Evolutionary conservation across 2,888 invertebrate species (phyloP), one percentile per base, ranked within the genome.

Genomic region (Sesia apiformis): DNA sequence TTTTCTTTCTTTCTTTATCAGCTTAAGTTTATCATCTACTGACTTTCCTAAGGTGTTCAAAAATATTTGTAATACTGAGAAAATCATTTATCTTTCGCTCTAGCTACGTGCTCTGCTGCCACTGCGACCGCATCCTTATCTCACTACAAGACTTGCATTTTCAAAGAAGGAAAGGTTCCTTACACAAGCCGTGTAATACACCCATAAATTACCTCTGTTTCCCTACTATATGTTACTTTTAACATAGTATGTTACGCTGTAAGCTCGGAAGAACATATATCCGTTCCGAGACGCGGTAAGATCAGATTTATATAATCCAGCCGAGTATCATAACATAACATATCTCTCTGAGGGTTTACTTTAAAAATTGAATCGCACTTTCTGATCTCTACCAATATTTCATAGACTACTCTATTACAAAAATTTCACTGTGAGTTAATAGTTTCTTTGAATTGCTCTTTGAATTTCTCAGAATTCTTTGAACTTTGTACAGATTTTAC

Each of bases 251-350:
- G 52, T 58, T 56, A 54, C 56, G 57, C n/a, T 46, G 46, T 46
- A 7, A 46, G 23, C n/a, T 46, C 23, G 8, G 46, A 4, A n/a
- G 46, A 46, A 46, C 46, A 46, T 46, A 46, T 46, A 46, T 46
- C 46, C 46, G 46, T n/a, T 46, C 46, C 23, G 51, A 59, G 56
- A 60, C 52, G 54, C 49, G 46, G 42, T 61, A 56, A 60, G 59
- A 57, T 60, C 41, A 60, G 63, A 63, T 66, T 66, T 63, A 64
- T 60, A 58, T 63, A 57, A 64, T 65, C 60, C 58, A 57, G 63
- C 60, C 60, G 52, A 40, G 49, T 50, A 42, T 42, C 42, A 6
- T 42, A 42, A 42, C 42, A 6, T 42, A 42, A 42, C 5, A 42
- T 5, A 42, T 7, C 42, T 42, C 7, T 42, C 42, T 42, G 42